Conservation (phyloP, 1,140 invertebrate species). For the Leguminivora glycinivorella region DNA sequence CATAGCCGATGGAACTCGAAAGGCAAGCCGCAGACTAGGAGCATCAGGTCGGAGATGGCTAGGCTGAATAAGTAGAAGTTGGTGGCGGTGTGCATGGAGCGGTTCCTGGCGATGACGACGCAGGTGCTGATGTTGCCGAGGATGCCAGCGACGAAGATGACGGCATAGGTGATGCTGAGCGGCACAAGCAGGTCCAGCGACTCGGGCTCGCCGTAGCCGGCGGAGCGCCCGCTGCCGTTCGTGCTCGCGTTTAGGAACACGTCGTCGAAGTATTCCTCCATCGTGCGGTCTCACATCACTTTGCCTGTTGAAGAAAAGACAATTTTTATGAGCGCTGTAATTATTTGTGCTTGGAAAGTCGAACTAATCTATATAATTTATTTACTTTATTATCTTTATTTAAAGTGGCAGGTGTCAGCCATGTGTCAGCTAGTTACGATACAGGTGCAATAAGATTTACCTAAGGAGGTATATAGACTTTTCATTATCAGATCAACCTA, state of each 20-base stretch:
- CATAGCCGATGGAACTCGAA: constrained; percentile 90
- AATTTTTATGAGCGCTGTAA: too few species aligned
- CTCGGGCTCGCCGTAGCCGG: constrained; percentile 64
- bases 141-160: constrained; percentile 90
- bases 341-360: too few species aligned
- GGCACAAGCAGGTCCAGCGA: constrained; percentile 80
- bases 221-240: constrained; percentile 47
- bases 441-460: too few species aligned
- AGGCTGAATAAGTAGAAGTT: constrained; percentile 94
- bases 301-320: constrained; percentile 46
- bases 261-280: constrained; percentile 51
- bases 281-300: constrained; percentile 39
- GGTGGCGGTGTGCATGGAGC: constrained; percentile 90
- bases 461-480: too few species aligned
- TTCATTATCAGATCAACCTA: too few species aligned
- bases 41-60: constrained; percentile 92
- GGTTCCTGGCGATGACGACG: constrained; percentile 89
- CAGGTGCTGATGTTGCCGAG: constrained; percentile 93
- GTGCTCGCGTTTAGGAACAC: constrained; percentile 48
- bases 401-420: too few species aligned
- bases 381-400: too few species aligned
- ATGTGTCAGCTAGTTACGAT: too few species aligned
- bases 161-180: constrained; percentile 84
- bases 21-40: constrained; percentile 87
- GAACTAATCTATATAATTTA: too few species aligned